These are phyloP conservation scores for Craseonycteris thonglongyai DNA, from an alignment of 2,113 vertebrate genomes.

Conservation along the genomic window DNA sequence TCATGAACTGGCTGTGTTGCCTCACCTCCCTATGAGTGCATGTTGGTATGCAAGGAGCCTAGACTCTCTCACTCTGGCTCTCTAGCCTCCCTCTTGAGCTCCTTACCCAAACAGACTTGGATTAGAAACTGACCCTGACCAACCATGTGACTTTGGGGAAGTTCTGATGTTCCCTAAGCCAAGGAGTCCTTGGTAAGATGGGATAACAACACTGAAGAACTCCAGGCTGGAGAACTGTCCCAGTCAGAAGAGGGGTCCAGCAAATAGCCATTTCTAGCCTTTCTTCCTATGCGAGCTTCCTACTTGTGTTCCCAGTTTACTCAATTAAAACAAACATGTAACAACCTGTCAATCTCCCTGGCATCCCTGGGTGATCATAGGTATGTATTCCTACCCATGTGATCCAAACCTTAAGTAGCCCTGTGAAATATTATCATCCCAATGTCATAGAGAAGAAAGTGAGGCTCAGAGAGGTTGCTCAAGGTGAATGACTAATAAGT, in stretches of 20 bases:
- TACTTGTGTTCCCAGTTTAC: not conserved
- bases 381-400: too few species aligned
- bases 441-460: not conserved
- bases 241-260: not conserved
- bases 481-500: not conserved
- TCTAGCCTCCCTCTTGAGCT: not conserved
- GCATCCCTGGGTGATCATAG: not conserved
- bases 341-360: not conserved
- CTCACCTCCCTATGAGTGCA: not conserved
- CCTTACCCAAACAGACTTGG: not conserved
- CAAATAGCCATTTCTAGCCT: not conserved
- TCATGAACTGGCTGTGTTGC: not conserved
- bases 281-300: not conserved
- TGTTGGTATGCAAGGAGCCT: not conserved
- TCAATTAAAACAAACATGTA: not conserved
- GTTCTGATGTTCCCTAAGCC: not conserved
- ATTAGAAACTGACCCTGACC: not conserved
- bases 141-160: not conserved
- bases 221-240: not conserved
- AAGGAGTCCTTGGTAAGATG: not conserved
- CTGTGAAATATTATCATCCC: not conserved
- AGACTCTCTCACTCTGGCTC: not conserved
- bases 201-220: not conserved
- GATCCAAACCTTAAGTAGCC: not conserved
- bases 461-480: not conserved